Evolutionary conservation across 2,113 vertebrate species (phyloP).

Genomic region (Pseudopodoces humilis): DNA sequence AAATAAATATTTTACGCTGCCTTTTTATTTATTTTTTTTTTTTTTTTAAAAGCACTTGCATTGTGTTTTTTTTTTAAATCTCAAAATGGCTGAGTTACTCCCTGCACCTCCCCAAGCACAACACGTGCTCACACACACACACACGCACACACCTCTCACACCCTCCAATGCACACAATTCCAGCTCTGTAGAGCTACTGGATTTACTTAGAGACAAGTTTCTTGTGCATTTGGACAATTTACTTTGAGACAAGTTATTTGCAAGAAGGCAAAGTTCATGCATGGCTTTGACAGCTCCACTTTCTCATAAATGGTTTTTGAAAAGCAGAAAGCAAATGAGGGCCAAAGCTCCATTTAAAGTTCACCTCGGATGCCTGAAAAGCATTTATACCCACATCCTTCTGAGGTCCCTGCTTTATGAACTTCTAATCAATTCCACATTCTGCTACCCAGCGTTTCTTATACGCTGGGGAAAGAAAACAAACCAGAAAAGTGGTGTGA

Average conservation of each 20-base stretch:
- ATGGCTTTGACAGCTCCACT: constrained; percentile 57
- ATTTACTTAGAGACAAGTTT: constrained; percentile 24
- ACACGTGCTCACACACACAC: background rate
- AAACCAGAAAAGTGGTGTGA: constrained; percentile 15
- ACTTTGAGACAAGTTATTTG: constrained; percentile 40
- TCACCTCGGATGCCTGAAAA: constrained; percentile 57
- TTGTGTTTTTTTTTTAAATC: background rate
- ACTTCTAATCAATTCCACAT: constrained; percentile 55
- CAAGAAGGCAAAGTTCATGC: constrained; percentile 57
- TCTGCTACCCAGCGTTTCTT: constrained; percentile 26
- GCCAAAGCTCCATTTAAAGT: constrained; percentile 41
- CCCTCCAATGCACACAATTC: background rate
- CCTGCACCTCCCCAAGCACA: background rate
- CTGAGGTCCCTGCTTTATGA: constrained; percentile 54
- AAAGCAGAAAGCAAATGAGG: constrained; percentile 29
- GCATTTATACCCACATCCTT: constrained; percentile 58
- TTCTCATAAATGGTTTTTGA: constrained; percentile 65
- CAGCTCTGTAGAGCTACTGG: constrained; percentile 44
- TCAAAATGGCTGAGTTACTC: background rate
- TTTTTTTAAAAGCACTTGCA: background rate
- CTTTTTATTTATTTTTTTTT: background rate
- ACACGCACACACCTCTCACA: background rate
- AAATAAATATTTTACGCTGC: constrained; percentile 32
- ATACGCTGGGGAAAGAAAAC: constrained; percentile 47
- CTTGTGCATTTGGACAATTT: constrained; percentile 45